Evolutionary conservation across 2,888 invertebrate species (phyloP), one percentile per base, ranked within the genome.

Genomic region (Tetragonula carbonaria): DNA sequence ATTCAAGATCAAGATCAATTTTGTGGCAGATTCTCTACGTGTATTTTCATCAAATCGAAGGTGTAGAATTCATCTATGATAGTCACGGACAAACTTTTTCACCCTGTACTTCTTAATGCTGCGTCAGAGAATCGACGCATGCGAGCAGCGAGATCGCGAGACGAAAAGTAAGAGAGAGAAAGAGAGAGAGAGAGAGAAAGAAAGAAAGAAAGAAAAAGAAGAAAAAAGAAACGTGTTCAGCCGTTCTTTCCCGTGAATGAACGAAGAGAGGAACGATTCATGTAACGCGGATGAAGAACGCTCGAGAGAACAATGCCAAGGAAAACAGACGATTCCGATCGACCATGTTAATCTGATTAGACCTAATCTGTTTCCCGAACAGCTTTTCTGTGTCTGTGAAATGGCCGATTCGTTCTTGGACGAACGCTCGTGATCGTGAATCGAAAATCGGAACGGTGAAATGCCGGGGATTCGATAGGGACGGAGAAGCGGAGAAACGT

Each of bases 91-190:
- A 3, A 33, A 33, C 33, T 33, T 33, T 45, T 45, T 1, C 45
- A 45, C 8, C 45, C 8, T 8, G 8, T 8, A 90, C 84, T 89
- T 87, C 87, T 91, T 92, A 92, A 92, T 92, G 91, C 79, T 87
- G 90, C 87, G 78, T 72, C 63, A 80, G 65, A 72, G 80, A 83
- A 87, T 91, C 90, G 87, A 82, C 59, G 87, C 85, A 78, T 82
- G 59, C 28, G 79, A 70, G 71, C 23, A 38, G 18, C 53, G 33
- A 62, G 21, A 23, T 21, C 65, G 21, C 38, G 38, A 45, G 70
- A 57, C 33, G 62, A 50, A 55, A 63, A 16, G 59, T 11, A 45
- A 45, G 8, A 45, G 45, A 45, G 38, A n/a, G n/a, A n/a, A n/a
- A n/a, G n/a, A n/a, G n/a, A n/a, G n/a, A n/a, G n/a, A n/a, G n/a